Conservation (phyloP, 2,797 vertebrate genomes). For the Eupleurogrammus muticus region DNA sequence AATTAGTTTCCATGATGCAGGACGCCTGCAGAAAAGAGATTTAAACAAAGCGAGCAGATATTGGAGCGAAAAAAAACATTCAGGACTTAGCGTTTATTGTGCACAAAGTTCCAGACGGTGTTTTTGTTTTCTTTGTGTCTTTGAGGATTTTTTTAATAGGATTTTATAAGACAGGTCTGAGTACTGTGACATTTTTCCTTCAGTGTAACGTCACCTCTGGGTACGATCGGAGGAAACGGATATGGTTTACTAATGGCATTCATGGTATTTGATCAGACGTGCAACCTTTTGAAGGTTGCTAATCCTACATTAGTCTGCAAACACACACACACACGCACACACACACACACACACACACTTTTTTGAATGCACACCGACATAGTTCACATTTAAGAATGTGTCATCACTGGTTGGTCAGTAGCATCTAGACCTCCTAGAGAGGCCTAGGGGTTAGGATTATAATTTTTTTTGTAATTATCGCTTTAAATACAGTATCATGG, state of each 20-base stretch:
- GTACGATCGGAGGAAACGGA: background rate
- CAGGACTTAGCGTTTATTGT: background rate
- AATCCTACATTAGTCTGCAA: background rate
- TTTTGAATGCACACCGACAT: no score
- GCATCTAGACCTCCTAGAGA: no score
- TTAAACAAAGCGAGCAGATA: constrained; percentile 15
- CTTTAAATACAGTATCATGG: no score
- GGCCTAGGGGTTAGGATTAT: no score
- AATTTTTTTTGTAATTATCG: no score
- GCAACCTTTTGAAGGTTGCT: background rate
- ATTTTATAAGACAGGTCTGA: background rate
- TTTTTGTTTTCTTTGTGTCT: background rate
- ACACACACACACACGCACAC: background rate
- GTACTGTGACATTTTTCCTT: background rate
- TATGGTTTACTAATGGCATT: constrained; percentile 3
- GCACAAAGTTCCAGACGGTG: constrained; percentile 3
- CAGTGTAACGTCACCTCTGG: background rate
- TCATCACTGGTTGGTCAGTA: no score
- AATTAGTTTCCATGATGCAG: constrained; percentile 14
- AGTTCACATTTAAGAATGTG: no score
- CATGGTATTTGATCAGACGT: background rate
- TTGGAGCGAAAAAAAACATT: background rate
- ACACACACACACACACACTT: no score
- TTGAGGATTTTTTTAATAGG: background rate
- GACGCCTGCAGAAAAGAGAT: constrained; percentile 11